A percentile compares a stretch with the other conserved stretches of the same genome.
Evolutionary conservation across 2,888 invertebrate species (phyloP).

Genomic region (Anorthoa munda): DNA sequence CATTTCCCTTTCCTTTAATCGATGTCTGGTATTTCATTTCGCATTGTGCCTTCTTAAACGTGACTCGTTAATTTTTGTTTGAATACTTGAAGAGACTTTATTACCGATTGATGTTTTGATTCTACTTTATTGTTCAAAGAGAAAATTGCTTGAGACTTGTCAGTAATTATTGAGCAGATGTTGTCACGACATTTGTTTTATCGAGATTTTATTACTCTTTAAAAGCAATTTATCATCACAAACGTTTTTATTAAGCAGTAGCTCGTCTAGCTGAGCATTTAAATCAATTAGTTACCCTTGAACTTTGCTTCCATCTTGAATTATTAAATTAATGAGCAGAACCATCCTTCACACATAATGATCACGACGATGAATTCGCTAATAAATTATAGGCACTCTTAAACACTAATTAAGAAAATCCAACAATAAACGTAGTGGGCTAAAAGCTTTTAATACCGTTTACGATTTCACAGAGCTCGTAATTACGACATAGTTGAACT

Average conservation of each 20-base stretch:
- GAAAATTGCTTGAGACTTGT: constrained; percentile 19
- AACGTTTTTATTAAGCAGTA: constrained; percentile 54
- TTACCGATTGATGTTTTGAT: constrained; percentile 43
- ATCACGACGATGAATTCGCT: constrained; percentile 25
- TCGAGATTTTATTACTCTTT: constrained; percentile 58
- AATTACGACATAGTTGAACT: constrained; percentile 82
- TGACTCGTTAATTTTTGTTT: constrained; percentile 60
- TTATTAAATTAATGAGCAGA: constrained; percentile 41
- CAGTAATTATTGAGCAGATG: constrained; percentile 39
- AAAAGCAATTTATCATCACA: constrained; percentile 61
- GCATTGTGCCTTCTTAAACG: constrained; percentile 65
- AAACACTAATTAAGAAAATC: constrained; percentile 61
- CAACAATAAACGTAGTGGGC: constrained; percentile 60
- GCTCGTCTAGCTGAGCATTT: constrained; percentile 40
- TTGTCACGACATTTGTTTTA: constrained; percentile 53
- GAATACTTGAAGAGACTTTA: constrained; percentile 39
- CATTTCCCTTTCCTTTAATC: constrained; percentile 78
- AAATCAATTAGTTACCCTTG: constrained; percentile 55
- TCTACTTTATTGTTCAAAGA: constrained; percentile 41
- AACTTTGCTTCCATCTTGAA: constrained; percentile 45
- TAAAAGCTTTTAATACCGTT: constrained; percentile 77
- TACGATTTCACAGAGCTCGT: constrained; percentile 78
- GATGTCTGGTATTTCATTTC: constrained; percentile 75
- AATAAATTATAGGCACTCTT: constrained; percentile 47
- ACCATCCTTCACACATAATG: constrained; percentile 45